Evolutionary conservation across 2,113 vertebrate species (phyloP).

Genomic region (Cyanocitta stelleri): DNA sequence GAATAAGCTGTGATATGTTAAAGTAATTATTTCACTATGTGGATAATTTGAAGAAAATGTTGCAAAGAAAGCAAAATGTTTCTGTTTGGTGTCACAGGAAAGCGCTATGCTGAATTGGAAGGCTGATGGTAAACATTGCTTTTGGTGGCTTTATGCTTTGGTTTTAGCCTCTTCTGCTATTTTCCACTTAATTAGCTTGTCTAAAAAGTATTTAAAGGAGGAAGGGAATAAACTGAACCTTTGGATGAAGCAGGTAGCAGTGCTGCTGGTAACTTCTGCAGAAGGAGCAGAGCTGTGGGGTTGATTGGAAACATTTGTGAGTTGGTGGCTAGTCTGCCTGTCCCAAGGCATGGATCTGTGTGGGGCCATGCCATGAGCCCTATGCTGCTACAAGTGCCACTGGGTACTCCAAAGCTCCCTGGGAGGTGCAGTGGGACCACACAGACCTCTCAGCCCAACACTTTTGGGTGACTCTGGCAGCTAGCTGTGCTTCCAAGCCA

Average conservation of each 20-base stretch:
- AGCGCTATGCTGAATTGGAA: neutral
- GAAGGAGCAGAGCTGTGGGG: neutral
- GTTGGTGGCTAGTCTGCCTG: neutral
- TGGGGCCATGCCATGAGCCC: neutral
- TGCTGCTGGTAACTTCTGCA: neutral
- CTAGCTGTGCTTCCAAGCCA: neutral
- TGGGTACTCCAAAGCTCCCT: neutral
- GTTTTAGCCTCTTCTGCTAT: neutral
- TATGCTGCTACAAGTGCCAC: fast-evolving
- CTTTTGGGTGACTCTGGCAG: neutral
- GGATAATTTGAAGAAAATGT: neutral
- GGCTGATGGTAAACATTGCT: neutral
- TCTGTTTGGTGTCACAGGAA: neutral
- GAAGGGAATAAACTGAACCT: neutral
- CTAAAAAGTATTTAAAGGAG: neutral
- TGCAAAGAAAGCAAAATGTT: neutral
- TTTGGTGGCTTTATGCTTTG: neutral
- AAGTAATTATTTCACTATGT: neutral
- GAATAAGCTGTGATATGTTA: neutral
- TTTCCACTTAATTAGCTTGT: neutral
- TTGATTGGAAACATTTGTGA: neutral
- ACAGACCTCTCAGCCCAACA: neutral
- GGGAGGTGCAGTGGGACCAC: neutral
- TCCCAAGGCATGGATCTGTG: fast-evolving
- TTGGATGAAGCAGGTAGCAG: neutral